Base-by-base conservation (phyloP, 2,888 invertebrate species). In the Kuschelorhynchus macadamiae region DNA sequence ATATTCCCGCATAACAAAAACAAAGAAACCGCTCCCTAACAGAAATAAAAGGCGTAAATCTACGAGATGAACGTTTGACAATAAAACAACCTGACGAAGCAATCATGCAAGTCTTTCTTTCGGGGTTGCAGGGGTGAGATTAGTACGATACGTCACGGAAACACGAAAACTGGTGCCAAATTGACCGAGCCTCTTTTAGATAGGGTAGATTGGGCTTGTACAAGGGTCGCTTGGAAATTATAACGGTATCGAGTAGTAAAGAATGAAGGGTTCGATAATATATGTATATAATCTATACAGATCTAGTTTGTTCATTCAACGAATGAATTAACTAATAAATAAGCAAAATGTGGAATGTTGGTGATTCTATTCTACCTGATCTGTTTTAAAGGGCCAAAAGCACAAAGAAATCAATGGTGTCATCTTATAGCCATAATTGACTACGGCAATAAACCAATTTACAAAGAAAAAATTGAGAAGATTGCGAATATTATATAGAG, bases 81-180 rank as follows among this genome's bases (percentile, higher is more conserved):
- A 82, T 82, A 81, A 81, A 81, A 79, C 79, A 79, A 81, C 81
- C 80, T 81, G 81, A 82, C 82, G 78, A 82, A 81, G 82, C 81
- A 82, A 82, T 82, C 81, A 82, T 78, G 77, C 79, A 78, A 74
- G 77, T 75, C 79, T 74, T 77, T 72, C 67, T 73, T 71, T 78
- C 76, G 73, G 73, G 57, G 62, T 68, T 67, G 67, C 64, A 55
- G 63, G 71, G 66, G 72, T 72, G 72, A 81, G 81, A 82, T 82
- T 82, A 81, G 81, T 79, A 73, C 79, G 81, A 82, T 82, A 82
- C 79, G 79, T 81, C 82, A 82, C 82, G 77, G 64, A 71, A 71
- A 71, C 71, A 67, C 60, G 67, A 65, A 71, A 71, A 71, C 71
- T 64, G 56, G 39, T 49, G 64, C 64, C 71, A 67, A 71, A 71